Conservation (phyloP, 2,888 invertebrate species). For the Clepsis dumicolana region DNA sequence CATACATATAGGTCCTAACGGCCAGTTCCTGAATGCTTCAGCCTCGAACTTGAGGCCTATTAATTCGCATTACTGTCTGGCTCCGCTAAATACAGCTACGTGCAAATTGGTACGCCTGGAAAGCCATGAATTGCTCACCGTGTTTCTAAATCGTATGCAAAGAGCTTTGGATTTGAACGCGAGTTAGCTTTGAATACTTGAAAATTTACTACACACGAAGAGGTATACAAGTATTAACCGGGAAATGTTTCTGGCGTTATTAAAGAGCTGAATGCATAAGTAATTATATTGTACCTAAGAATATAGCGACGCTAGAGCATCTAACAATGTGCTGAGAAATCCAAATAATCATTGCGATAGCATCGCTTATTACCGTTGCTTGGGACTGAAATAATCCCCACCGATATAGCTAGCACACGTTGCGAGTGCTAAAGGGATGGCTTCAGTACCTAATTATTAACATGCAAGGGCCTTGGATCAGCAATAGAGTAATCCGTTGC, state of each 20-base stretch:
- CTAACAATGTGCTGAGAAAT: conserved; percentile 2
- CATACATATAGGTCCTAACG: conserved; percentile 49
- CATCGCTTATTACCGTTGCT: conserved; percentile 23
- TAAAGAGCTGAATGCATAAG: background rate
- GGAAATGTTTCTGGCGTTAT: background rate
- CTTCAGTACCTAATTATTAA: no score
- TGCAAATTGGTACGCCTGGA: conserved; percentile 32
- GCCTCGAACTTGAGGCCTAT: conserved; percentile 46
- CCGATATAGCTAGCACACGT: background rate
- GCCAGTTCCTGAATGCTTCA: conserved; percentile 47
- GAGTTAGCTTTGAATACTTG: background rate
- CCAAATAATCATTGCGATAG: conserved; percentile 32
- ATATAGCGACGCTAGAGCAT: background rate
- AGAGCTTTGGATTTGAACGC: background rate
- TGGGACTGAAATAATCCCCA: conserved; percentile 32
- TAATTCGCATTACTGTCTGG: conserved; percentile 38
- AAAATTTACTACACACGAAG: background rate
- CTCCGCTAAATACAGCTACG: conserved; percentile 34
- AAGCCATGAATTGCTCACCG: conserved; percentile 30
- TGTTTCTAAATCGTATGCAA: conserved; percentile 2
- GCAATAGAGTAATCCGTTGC: conserved; percentile 47
- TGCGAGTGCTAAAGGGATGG: no score
- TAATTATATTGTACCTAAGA: background rate
- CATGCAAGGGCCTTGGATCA: conserved; percentile 44
- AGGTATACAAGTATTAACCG: background rate